Conservation (phyloP, 2,113 vertebrate species). For the Tenebrosternarchus preto region DNA sequence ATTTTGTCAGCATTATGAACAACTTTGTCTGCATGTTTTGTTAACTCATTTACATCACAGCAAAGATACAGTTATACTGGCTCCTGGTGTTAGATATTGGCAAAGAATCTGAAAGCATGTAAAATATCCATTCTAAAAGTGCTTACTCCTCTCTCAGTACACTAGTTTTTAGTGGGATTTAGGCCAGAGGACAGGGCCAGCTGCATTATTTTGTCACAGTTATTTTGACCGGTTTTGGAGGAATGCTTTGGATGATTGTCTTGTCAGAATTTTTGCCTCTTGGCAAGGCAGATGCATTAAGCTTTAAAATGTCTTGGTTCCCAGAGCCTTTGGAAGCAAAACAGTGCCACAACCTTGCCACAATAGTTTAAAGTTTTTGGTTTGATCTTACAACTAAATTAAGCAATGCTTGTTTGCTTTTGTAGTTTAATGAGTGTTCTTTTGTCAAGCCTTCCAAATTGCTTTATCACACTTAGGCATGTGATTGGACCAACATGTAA, state of each 20-base stretch:
- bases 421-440: not conserved
- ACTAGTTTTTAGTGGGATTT: no score
- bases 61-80: no score
- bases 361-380: not conserved
- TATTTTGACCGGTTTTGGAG: not conserved
- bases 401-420: not conserved
- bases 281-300: not conserved
- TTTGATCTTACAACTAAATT: not conserved
- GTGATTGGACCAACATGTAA: not conserved
- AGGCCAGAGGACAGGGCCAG: no score
- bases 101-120: not conserved
- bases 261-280: not conserved
- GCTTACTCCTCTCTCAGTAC: not conserved
- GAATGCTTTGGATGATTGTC: not conserved
- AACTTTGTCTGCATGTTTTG: no score
- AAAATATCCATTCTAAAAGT: not conserved
- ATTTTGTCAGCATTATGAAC: no score
- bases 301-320: not conserved
- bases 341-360: not conserved
- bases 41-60: no score
- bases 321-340: not conserved
- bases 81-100: not conserved
- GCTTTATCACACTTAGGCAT: not conserved
- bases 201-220: no score
- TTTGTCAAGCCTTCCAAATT: conserved; percentile 1